Base-by-base conservation (phyloP, 2,113 vertebrate genomes). In the Athene noctua region DNA sequence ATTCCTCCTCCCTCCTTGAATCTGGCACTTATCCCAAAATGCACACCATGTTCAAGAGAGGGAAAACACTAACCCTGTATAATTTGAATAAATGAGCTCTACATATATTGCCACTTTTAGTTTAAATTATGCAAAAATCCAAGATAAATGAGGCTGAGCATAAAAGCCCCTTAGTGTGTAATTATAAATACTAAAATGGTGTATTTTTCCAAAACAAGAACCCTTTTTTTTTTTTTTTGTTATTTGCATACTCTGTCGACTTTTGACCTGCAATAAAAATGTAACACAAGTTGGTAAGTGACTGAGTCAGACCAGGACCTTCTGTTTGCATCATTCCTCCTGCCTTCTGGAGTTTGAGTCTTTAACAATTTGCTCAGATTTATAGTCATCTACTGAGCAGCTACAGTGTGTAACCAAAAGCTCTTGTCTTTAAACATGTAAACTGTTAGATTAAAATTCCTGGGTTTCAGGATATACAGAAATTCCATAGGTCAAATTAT, bases 301-400 rank as follows among this genome's bases (percentile, higher is more conserved):
- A 73, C 84, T 96, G 94, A 97, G 92, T 97, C 96, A 96, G 97
- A 97, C 91, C 91, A 95, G 86, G 84, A 97, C 94, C 95, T 97
- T 96, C 94, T 96, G 94, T 97, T 97, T 97, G 91, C 89, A 91
- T 97, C 86, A 80, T 15, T 91, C 89, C 92, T 88, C 29, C 80
- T 94, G 92, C 95, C 89, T 96, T 42, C 95, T 95, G 94, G n/a
- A 92, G 86, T 42, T 91, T 34, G 89, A 95, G 78, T 58, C 94
- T 86, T 85, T 1, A 51, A 62, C 92, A 90, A 30, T 82, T 91
- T 40, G 10, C 83, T 91, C 89, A 80, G 86, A 95, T 96, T 97
- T 95, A 92, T 23, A 70, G 52, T 54, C 77, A 57, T 18, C 25
- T 59, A n/a, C 40, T 5, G 57, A 87, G 80, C 68, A 92, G 86